These are phyloP conservation scores for Pycnonotus jocosus DNA, from an alignment of 2,113 vertebrate genomes.

Conservation along the genomic window DNA sequence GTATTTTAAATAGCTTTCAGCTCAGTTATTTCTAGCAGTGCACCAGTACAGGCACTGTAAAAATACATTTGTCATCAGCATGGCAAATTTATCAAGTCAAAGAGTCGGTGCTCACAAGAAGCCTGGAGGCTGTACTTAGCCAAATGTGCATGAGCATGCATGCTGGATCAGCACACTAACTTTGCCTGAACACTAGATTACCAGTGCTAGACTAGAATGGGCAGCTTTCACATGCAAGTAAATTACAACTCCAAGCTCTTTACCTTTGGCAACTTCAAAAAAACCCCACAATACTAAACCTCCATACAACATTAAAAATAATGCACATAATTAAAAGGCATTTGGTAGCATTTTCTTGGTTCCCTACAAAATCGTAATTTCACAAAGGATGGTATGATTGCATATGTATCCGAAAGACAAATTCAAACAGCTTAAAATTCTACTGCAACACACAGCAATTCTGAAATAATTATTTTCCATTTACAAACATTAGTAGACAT, in stretches of 20 bases:
- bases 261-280: neutral
- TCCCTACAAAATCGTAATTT: neutral
- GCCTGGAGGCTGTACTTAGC: neutral
- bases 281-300: fast-evolving
- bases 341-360: neutral
- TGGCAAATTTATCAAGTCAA: neutral
- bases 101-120: neutral
- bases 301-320: neutral
- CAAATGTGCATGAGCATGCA: neutral
- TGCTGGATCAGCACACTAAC: neutral
- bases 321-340: neutral
- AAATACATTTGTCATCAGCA: neutral
- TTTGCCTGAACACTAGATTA: neutral
- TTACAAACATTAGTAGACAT: neutral
- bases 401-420: neutral
- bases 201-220: neutral
- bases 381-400: neutral
- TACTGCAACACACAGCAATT: neutral
- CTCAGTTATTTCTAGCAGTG: neutral
- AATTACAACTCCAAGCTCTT: neutral
- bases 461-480: neutral
- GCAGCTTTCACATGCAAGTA: neutral
- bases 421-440: neutral
- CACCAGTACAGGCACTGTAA: neutral
- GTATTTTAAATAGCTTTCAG: neutral